phyloP scores from a whole-genome alignment of 2,797 vertebrate species.

The Bovichtus variegatus region DNA sequence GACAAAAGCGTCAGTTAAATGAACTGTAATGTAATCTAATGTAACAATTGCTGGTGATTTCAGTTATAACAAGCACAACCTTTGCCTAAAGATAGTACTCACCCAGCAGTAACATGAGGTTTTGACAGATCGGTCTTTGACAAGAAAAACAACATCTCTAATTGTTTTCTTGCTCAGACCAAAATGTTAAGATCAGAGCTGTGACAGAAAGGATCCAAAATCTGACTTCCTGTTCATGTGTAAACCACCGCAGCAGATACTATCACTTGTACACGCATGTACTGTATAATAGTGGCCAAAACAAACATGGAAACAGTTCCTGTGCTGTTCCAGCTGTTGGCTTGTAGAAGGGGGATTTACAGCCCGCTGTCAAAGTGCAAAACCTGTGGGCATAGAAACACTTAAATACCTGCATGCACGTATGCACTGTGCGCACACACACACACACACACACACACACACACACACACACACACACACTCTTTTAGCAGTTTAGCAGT shows the following conservation, averaged over 20 bases:
- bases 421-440: conserved; percentile 29
- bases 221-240: conserved; percentile 34
- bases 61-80: neutral
- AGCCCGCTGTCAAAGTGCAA: conserved; percentile 32
- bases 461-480: too few relatives aligned
- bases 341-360: conserved; percentile 39
- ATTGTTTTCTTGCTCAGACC: conserved; percentile 8
- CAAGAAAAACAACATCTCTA: neutral
- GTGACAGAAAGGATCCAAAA: conserved; percentile 2
- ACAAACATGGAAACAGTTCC: conserved; percentile 25
- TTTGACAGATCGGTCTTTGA: neutral
- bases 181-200: neutral
- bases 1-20: too few relatives aligned
- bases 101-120: too few relatives aligned
- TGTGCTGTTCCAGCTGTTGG: neutral
- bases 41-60: neutral
- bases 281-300: neutral
- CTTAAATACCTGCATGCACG: conserved; percentile 24
- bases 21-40: too few relatives aligned
- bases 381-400: conserved; percentile 57
- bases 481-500: neutral
- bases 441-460: too few relatives aligned
- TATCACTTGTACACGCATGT: conserved; percentile 6
- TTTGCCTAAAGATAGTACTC: conserved; percentile 11
- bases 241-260: conserved; percentile 14